phyloP scores from a whole-genome alignment of 1,140 invertebrate species.

The Bombyx mori region DNA sequence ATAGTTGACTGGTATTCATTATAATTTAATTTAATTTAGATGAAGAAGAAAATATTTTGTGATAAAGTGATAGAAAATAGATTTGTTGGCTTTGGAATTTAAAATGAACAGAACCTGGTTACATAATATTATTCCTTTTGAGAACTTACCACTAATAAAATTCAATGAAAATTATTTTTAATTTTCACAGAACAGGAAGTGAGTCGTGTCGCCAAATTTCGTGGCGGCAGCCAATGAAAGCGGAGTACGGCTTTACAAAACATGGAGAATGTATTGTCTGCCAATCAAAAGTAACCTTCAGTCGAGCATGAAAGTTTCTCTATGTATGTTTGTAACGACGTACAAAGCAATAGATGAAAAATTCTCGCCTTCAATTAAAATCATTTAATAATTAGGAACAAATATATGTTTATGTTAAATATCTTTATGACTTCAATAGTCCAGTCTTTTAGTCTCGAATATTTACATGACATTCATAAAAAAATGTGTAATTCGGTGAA shows the following conservation, averaged over 20 bases:
- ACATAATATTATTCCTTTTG: background rate
- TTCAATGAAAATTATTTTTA: slow-evolving; percentile 11
- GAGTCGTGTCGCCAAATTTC: slow-evolving; percentile 56
- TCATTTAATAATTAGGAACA: background rate
- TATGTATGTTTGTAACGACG: slow-evolving; percentile 40
- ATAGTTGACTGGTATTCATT: too few relatives aligned
- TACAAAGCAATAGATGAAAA: background rate
- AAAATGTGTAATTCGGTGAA: background rate
- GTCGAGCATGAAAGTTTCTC: slow-evolving; percentile 47
- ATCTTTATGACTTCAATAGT: background rate
- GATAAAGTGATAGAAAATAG: too few relatives aligned
- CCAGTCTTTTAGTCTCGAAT: background rate
- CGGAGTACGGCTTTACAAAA: slow-evolving; percentile 37
- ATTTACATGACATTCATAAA: background rate
- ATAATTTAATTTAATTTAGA: too few relatives aligned
- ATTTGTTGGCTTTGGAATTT: background rate
- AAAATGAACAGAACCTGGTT: background rate
- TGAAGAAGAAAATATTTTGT: too few relatives aligned
- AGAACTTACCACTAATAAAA: background rate
- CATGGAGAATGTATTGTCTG: slow-evolving; percentile 43
- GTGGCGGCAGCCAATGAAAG: slow-evolving; percentile 54
- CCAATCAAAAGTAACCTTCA: slow-evolving; percentile 52
- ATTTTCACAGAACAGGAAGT: slow-evolving; percentile 51
- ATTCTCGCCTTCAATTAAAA: background rate
- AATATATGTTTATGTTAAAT: background rate